Percentiles rank a stretch among this genome's conserved stretches.
Evolutionary conservation across 2,888 invertebrate species (phyloP).

Genomic region (Acronicta psi): DNA sequence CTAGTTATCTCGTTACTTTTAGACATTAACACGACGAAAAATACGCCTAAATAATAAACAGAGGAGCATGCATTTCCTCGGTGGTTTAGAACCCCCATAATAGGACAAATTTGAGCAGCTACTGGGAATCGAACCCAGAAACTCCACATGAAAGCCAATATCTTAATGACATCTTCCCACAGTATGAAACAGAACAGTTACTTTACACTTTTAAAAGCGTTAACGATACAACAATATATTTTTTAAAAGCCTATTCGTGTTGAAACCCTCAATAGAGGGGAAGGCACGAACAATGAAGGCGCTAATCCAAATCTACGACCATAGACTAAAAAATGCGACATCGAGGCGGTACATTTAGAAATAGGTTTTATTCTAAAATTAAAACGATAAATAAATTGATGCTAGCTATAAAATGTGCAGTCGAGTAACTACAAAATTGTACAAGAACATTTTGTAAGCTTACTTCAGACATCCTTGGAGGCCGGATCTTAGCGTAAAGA

Average conservation of each 20-base stretch:
- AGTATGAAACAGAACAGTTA: constrained; percentile 18
- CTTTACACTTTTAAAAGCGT: constrained; percentile 16
- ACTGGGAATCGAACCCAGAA: too few relatives aligned
- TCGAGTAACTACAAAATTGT: neutral
- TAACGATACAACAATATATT: neutral
- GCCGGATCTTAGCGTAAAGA: constrained; percentile 37
- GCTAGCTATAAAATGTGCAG: constrained; percentile 4
- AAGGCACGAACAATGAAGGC: constrained; percentile 45
- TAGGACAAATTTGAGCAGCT: too few relatives aligned
- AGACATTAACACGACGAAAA: too few relatives aligned
- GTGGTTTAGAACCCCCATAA: too few relatives aligned
- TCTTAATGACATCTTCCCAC: neutral
- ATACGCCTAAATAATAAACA: too few relatives aligned
- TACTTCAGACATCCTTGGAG: neutral
- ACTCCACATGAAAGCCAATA: neutral
- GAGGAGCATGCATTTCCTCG: too few relatives aligned
- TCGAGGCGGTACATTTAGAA: constrained; percentile 38
- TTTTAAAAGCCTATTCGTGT: constrained; percentile 35
- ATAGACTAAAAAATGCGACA: constrained; percentile 37
- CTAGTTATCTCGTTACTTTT: too few relatives aligned
- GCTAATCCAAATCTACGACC: constrained; percentile 43
- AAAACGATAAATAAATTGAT: constrained; percentile 17
- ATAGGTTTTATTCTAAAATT: constrained; percentile 17
- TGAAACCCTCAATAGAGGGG: constrained; percentile 39
- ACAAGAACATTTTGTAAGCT: neutral